Evolutionary conservation across 1,140 invertebrate genomes (phyloP).

Genomic region (Nomia melanderi): DNA sequence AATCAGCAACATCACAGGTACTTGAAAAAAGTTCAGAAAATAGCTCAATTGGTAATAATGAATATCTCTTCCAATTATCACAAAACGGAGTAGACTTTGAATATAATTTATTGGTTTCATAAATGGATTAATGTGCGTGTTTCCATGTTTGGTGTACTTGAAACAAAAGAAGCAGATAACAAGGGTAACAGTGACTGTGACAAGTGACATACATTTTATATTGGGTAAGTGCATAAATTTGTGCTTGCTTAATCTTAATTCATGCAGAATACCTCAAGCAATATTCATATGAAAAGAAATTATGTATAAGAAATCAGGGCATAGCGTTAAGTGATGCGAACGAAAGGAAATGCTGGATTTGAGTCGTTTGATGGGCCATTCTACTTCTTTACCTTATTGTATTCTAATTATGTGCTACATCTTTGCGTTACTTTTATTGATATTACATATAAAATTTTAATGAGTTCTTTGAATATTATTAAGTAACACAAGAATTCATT

Average conservation of each 20-base stretch:
- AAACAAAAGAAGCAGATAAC: constrained; percentile 23
- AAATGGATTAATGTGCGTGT: constrained; percentile 21
- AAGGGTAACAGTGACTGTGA: constrained; percentile 16
- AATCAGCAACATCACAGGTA: constrained; percentile 20
- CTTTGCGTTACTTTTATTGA: constrained; percentile 19
- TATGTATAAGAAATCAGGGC: background rate
- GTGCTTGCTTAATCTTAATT: constrained; percentile 23
- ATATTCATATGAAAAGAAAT: constrained; percentile 18
- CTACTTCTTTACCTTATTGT: constrained; percentile 5
- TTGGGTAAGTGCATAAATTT: constrained; percentile 31
- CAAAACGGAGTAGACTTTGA: constrained; percentile 18
- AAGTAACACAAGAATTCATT: constrained; percentile 13
- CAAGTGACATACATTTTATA: constrained; percentile 40
- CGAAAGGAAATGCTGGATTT: constrained; percentile 3
- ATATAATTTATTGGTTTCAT: constrained; percentile 28
- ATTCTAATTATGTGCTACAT: constrained; percentile 9
- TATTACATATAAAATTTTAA: background rate
- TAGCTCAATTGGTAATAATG: constrained; percentile 38
- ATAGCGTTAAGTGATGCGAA: constrained; percentile 6
- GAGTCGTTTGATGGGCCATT: constrained; percentile 48
- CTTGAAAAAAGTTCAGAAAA: constrained; percentile 5
- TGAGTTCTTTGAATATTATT: background rate
- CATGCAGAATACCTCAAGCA: constrained; percentile 15
- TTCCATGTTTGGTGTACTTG: constrained; percentile 35
- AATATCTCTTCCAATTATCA: constrained; percentile 12